Conservation (phyloP, 1,140 invertebrate species). For the Pseudomyrmex sp. region DNA sequence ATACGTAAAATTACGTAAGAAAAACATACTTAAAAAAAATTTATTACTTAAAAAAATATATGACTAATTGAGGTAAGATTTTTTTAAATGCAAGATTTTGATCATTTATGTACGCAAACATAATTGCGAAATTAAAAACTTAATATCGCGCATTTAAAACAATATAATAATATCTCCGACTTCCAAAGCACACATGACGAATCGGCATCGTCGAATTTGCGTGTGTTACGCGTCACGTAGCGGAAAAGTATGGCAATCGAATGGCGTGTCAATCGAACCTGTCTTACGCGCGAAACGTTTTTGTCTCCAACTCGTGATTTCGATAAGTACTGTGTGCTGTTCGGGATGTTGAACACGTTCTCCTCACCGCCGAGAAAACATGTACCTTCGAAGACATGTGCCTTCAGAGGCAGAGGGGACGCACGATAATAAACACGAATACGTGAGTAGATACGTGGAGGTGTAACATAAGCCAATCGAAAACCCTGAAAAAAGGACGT, state of each 20-base stretch:
- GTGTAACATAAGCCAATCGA: constrained; percentile 7
- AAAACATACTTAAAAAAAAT: too few relatives aligned
- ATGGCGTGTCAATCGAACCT: constrained; percentile 1
- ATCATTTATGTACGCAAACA: too few relatives aligned
- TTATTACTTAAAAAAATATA: too few relatives aligned
- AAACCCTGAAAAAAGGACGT: not conserved
- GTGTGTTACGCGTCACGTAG: not conserved
- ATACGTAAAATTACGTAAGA: too few relatives aligned
- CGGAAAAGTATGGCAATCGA: constrained; percentile 1
- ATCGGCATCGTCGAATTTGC: not conserved
- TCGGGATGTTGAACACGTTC: constrained; percentile 18
- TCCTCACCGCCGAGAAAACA: constrained; percentile 15
- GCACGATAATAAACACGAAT: not conserved
- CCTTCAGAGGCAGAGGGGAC: not conserved
- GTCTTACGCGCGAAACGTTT: constrained; percentile 19
- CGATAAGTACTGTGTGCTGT: constrained; percentile 4
- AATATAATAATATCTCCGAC: not conserved
- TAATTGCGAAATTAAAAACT: too few relatives aligned
- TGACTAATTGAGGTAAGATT: too few relatives aligned
- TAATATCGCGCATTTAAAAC: not conserved
- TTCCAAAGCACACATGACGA: not conserved
- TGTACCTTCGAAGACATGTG: constrained; percentile 14
- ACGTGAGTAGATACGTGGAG: not conserved
- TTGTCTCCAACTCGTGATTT: constrained; percentile 41
- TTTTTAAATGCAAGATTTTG: too few relatives aligned